Conservation (phyloP, 2,888 invertebrate genomes). For the Helicoverpa assulta region DNA sequence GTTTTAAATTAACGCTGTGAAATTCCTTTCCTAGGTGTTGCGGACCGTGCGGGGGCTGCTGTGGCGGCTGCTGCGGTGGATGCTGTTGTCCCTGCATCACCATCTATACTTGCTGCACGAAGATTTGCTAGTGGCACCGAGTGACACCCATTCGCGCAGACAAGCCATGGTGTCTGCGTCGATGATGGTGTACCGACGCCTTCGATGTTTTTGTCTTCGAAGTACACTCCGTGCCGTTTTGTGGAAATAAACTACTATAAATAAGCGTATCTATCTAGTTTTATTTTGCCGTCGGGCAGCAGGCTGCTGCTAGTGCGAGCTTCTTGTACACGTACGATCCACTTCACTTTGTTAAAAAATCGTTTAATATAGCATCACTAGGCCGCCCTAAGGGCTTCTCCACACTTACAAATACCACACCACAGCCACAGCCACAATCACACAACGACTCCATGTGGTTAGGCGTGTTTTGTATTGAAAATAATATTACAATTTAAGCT, state of each 20-base stretch:
- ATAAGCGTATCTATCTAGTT: constrained; percentile 53
- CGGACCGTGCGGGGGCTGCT: constrained; percentile 74
- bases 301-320: too few species aligned
- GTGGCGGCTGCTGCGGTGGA: constrained; percentile 67
- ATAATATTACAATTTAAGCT: too few species aligned
- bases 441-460: too few species aligned
- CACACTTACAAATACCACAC: too few species aligned
- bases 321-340: too few species aligned
- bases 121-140: constrained; percentile 78
- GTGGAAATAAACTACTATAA: constrained; percentile 71
- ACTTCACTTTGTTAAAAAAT: too few species aligned
- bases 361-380: too few species aligned
- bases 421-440: too few species aligned
- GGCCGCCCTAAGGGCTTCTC: too few species aligned
- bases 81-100: constrained; percentile 81
- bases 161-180: constrained; percentile 58
- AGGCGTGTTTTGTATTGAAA: too few species aligned
- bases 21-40: constrained; percentile 73
- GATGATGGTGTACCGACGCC: constrained; percentile 37
- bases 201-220: constrained; percentile 50
- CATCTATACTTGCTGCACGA: constrained; percentile 85
- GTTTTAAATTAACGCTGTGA: too few species aligned
- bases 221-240: constrained; percentile 65
- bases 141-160: constrained; percentile 42
- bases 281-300: constrained; percentile 11